Percentiles rank a stretch among this genome's conserved stretches.
Evolutionary conservation across 2,888 invertebrate species (phyloP).

Genomic region (Apamea sordens): DNA sequence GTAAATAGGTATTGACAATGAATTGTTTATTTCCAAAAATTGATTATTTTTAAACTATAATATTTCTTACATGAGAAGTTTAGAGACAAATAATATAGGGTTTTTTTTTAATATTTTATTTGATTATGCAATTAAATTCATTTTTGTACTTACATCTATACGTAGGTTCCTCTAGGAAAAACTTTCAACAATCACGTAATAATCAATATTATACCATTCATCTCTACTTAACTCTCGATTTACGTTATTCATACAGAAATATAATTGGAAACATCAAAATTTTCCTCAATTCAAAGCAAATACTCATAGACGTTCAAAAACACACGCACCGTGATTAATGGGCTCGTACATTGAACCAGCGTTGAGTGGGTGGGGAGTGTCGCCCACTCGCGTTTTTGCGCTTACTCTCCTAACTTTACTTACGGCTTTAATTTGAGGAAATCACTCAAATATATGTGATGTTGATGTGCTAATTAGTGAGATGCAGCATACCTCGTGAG

Average conservation of each 20-base stretch:
- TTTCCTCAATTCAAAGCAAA: conserved; percentile 27
- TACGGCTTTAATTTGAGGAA: conserved; percentile 18
- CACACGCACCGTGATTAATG: conserved; percentile 65
- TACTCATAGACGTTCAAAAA: conserved; percentile 49
- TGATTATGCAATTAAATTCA: too few species aligned
- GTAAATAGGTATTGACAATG: neutral
- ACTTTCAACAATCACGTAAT: neutral
- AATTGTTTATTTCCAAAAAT: neutral
- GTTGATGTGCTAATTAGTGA: conserved; percentile 81
- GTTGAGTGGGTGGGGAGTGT: conserved; percentile 62
- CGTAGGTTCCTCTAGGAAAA: too few species aligned
- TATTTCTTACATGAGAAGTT: neutral
- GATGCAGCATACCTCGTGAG: conserved; percentile 80
- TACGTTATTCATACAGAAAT: neutral
- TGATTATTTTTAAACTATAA: neutral
- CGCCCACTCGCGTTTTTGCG: conserved; percentile 63
- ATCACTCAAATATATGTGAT: conserved; percentile 39
- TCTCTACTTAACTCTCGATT: neutral
- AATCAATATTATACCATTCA: neutral
- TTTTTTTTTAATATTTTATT: neutral
- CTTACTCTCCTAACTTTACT: conserved; percentile 38
- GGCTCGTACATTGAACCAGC: conserved; percentile 62
- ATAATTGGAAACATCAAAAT: conserved; percentile 7
- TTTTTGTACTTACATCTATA: neutral
- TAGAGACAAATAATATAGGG: too few species aligned